Evolutionary conservation across 1,140 invertebrate species (phyloP), one percentile per base, ranked within the genome.

Genomic region (Musca vetustissima): DNA sequence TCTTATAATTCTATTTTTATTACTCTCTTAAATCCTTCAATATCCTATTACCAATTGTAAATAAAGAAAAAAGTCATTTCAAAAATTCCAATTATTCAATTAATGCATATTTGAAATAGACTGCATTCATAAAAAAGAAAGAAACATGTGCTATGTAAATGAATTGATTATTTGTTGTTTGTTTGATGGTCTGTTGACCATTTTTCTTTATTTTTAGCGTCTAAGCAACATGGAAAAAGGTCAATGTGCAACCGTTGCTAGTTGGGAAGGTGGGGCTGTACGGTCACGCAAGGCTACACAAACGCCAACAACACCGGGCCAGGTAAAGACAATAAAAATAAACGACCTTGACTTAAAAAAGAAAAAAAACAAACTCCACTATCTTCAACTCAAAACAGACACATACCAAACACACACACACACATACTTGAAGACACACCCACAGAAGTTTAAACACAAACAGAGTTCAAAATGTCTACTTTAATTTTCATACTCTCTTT

Each of bases 201-300:
- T 59, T 59, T 36, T 55, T n/a, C n/a, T n/a, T n/a, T n/a, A n/a
- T n/a, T 66, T 69, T 48, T 24, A 90, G 89, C 84, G 87, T 74
- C 79, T 88, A 49, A 87, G 86, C 61, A 80, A 85, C 64, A 87
- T 87, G 70, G 88, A 89, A 69, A 89, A 88, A 74, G 86, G 85
- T 28, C 86, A 86, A 50, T 88, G 86, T 71, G 85, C 86, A 70
- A 88, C 87, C 13, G 84, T 87, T 17, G 86, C 86, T 0, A 85
- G 85, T 4, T 89, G 88, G 88, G 87, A 89, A 66, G 86, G 86
- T 0, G 85, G 83, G 19, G 85, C 85, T 13, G 86, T 87, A 22
- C 78, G 86, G 36, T 87, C 86, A 73, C 83, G 86, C 15, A 87
- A 87, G 77, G 84, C 87, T 59, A 86, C 80, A 64, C 81, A 80